A percentile compares a stretch with the other conserved stretches of the same genome.
Conservation (phyloP, 2,113 vertebrate genomes). For the Vireo altiloquus region DNA sequence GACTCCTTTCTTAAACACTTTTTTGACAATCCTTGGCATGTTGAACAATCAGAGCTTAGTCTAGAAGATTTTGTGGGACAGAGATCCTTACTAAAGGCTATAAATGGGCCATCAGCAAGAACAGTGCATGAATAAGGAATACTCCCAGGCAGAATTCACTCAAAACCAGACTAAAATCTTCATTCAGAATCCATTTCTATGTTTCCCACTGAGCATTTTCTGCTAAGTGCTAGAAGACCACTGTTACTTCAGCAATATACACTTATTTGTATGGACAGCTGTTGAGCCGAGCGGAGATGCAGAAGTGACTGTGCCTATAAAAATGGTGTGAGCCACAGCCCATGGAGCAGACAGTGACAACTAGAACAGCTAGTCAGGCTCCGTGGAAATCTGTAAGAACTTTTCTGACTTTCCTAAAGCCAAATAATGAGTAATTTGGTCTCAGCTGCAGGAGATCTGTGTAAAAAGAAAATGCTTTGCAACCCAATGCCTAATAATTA, state of each 20-base stretch:
- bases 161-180: not conserved
- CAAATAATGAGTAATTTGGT: not conserved
- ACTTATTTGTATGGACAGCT: not conserved
- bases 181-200: not conserved
- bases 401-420: not conserved
- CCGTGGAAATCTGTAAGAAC: not conserved
- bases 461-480: not conserved
- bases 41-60: not conserved
- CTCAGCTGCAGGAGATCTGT: fast-evolving
- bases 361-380: not conserved
- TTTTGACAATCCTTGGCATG: not conserved
- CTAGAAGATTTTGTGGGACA: not conserved
- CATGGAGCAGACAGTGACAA: not conserved
- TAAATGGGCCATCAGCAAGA: not conserved
- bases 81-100: not conserved
- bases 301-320: not conserved
- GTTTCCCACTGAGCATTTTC: not conserved
- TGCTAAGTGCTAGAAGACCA: not conserved
- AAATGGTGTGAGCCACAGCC: not conserved
- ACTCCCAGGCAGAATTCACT: not conserved
- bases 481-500: not conserved
- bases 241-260: not conserved
- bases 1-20: not conserved
- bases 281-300: not conserved
- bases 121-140: not conserved